Base-by-base conservation (phyloP, 1,140 invertebrate species). In the Pantala flavescens region DNA sequence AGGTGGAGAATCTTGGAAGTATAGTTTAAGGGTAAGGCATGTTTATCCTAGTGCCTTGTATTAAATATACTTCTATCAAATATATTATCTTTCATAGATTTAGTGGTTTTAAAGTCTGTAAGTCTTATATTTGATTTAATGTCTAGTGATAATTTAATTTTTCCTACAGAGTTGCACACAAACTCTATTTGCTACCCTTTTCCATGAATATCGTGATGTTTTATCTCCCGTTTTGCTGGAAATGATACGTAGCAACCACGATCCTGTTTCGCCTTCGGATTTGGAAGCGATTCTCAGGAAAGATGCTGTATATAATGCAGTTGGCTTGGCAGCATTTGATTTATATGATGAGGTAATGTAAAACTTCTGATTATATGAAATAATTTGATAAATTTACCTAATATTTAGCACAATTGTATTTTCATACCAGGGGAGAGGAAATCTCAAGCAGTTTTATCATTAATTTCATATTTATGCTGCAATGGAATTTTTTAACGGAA, bases 271-370 rank as follows among this genome's bases (percentile, higher is more conserved):
- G 73, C 85, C 89, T 5, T 84, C 88, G 73, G 90, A 97, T 83
- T 82, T 95, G 75, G 85, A 87, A 76, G 87, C 87, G 14, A 92
- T 98, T 79, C 82, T 97, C 74, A 85, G 90, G 24, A 97, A 96
- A 84, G 96, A 98, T 85, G 95, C 95, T n/a, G 89, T 98, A 74
- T 98, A 98, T 80, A 95, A 94, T 85, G 95, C 95, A 0, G 90
- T 95, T 73, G 94, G 95, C 21, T 84, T 96, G 73, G 90, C 90
- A n/a, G 90, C 94, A 0, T 95, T 93, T 83, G 93, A 97, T 78
- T 85, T 98, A 71, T 97, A 94, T 82, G 94, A 98, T 82, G 92
- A 96, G 80, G 91, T 96, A 84, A 36, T 36, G 2, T 83, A 43
- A 12, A 7, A 70, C 63, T 70, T 43, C 70, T 21, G 75, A 55